Evolutionary conservation across 2,113 vertebrate genomes (phyloP).

Genomic region (Datnioides undecimradiatus): DNA sequence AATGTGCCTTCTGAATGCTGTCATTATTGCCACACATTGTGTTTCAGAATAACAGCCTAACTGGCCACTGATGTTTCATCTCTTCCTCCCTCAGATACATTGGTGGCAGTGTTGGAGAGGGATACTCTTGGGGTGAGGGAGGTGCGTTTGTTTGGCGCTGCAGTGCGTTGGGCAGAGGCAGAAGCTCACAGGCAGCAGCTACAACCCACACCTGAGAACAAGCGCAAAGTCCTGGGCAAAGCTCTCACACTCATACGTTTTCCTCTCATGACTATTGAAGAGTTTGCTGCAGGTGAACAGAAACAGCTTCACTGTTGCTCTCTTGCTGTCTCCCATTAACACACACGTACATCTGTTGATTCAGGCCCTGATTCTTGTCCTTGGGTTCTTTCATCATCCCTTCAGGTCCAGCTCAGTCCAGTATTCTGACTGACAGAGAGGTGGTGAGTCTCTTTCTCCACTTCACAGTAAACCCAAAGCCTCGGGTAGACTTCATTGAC

Average conservation of each 20-base stretch:
- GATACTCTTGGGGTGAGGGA: constrained; percentile 96
- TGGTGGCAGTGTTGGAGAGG: constrained; percentile 95
- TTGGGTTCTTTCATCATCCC: neutral
- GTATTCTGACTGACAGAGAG: constrained; percentile 94
- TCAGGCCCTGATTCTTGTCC: neutral
- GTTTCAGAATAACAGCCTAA: neutral
- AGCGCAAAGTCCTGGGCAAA: constrained; percentile 92
- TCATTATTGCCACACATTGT: neutral
- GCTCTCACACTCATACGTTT: constrained; percentile 96
- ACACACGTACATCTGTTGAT: neutral
- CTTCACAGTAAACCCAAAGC: constrained; percentile 98
- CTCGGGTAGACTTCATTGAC: constrained; percentile 95
- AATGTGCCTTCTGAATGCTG: neutral
- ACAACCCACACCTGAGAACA: constrained; percentile 94
- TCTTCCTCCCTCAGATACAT: constrained; percentile 86
- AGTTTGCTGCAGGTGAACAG: constrained; percentile 94
- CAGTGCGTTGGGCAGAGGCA: constrained; percentile 94
- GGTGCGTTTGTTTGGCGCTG: constrained; percentile 92
- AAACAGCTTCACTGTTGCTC: neutral
- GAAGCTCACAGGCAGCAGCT: constrained; percentile 96
- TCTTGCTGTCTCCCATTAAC: neutral
- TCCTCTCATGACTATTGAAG: constrained; percentile 98
- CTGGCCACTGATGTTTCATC: neutral
- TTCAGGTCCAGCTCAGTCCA: constrained; percentile 95
- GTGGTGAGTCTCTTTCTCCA: constrained; percentile 98